Evolutionary conservation across 1,140 invertebrate species (phyloP).

Genomic region (Ceratina japonica): DNA sequence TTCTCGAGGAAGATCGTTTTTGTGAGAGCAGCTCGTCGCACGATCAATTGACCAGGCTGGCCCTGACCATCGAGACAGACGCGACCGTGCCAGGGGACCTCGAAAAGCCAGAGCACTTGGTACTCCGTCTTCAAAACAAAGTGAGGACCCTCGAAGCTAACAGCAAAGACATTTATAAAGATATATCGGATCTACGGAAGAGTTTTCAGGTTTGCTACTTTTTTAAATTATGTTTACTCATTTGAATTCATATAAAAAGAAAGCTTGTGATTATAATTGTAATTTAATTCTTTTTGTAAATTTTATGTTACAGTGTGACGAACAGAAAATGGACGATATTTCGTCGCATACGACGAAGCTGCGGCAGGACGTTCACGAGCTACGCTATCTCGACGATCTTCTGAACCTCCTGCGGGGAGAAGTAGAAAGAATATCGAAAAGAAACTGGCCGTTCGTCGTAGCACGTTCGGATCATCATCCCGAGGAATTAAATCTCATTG

Average conservation of each 20-base stretch:
- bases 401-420: constrained; percentile 74
- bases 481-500: constrained; percentile 75
- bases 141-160: constrained; percentile 65
- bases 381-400: constrained; percentile 75
- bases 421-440: constrained; percentile 70
- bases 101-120: constrained; percentile 60
- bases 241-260: no score
- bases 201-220: constrained; percentile 66
- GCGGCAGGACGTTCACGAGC: constrained; percentile 69
- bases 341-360: constrained; percentile 64
- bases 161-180: constrained; percentile 66
- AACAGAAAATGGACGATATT: constrained; percentile 67
- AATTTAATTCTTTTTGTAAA: not conserved
- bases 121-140: constrained; percentile 65
- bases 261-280: not conserved
- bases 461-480: constrained; percentile 59
- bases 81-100: constrained; percentile 36
- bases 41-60: constrained; percentile 70
- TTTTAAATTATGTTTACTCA: not conserved
- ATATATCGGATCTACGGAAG: constrained; percentile 65
- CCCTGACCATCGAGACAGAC: constrained; percentile 68
- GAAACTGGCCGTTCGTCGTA: constrained; percentile 75
- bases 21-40: constrained; percentile 61
- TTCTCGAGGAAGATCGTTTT: constrained; percentile 67
- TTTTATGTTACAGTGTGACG: constrained; percentile 64